phyloP scores from a whole-genome alignment of 2,797 vertebrate genomes.

The Morelia viridis region DNA sequence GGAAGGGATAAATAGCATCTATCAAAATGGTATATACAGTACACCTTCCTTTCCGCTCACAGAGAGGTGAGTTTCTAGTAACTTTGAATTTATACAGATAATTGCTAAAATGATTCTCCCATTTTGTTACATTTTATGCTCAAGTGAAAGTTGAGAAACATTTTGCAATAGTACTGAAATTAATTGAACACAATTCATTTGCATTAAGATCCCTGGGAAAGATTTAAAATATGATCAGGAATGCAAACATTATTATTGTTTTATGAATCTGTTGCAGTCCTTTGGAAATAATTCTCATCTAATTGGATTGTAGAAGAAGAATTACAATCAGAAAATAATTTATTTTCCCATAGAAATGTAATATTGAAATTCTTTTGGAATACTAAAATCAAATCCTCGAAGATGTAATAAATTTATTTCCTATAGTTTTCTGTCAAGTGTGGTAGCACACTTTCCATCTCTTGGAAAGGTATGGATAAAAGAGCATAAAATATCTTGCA shows the following conservation, averaged over 20 bases:
- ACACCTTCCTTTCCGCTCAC: background rate
- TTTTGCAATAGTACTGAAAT: background rate
- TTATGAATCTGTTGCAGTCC: background rate
- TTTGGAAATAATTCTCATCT: background rate
- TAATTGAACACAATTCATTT: background rate
- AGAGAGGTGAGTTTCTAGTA: background rate
- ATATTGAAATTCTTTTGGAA: background rate
- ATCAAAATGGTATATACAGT: background rate
- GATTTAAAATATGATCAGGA: background rate
- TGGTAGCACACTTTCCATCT: background rate
- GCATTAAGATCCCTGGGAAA: background rate
- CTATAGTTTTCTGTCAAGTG: background rate
- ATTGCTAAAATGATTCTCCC: background rate
- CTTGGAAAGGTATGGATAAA: background rate
- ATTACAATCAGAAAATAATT: background rate
- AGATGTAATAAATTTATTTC: background rate
- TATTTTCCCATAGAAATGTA: background rate
- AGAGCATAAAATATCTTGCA: background rate
- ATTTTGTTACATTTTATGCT: background rate
- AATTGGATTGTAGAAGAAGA: background rate
- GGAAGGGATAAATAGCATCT: background rate
- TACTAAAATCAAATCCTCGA: background rate
- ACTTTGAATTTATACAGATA: background rate
- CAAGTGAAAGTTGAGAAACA: background rate
- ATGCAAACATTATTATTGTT: background rate